Evolutionary conservation across 1,140 invertebrate species (phyloP), one percentile per base, ranked within the genome.

Genomic region (Heliothis subflexa): DNA sequence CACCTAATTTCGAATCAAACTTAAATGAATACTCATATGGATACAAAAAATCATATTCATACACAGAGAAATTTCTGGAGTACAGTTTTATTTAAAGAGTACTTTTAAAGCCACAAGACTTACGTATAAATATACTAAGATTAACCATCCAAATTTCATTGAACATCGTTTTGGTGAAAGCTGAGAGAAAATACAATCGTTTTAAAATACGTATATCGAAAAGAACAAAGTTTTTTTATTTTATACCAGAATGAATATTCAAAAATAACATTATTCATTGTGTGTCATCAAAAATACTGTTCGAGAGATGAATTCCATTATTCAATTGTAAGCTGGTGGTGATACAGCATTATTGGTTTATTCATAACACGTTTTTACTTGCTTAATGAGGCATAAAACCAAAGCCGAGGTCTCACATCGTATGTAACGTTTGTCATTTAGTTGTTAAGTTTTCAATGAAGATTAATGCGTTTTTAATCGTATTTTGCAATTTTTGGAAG

Each of bases 271-370:
- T 55, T 11, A 21, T 18, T 55, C 16, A 13, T 40, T 40, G 33
- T 40, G 33, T 57, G 55, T 57, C 55, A 57, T 57, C 21, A 57
- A 25, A 25, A 25, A 57, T 25, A 57, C 25, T 57, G 55, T 57
- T 13, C 21, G 55, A 57, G 55, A 57, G 55, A 57, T 57, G 55
- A 25, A 25, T 57, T 57, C 11, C 55, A 57, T 57, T 25, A 57
- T 28, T 21, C 21, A 16, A 57, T 57, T 57, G 55, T 57, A 57
- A 57, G 18, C 55, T 21, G 21, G 2, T n/a, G n/a, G 10, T 57
- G 13, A 57, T 25, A 57, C 13, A 25, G 13, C 21, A 57, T 28
- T 57, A 57, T 57, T 57, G 55, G 55, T 57, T 18, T 13, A 13
- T 57, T 57, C 55, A 21, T 57, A 25, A 2, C 13, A 3, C 55